These are phyloP conservation scores for Trichomycterus rosablanca DNA, from an alignment of 2,113 vertebrate species.

Conservation along the genomic window DNA sequence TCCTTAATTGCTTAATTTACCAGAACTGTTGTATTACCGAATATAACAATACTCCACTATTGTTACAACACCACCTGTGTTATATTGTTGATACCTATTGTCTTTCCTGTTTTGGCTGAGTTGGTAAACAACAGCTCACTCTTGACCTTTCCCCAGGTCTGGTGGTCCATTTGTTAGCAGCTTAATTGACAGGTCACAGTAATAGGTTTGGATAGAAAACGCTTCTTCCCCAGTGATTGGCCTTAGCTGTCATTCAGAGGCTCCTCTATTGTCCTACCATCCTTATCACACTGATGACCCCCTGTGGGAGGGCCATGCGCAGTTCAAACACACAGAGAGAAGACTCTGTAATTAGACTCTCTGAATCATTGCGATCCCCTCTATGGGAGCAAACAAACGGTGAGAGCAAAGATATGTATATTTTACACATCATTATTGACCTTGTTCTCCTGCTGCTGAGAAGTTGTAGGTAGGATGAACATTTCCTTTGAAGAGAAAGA, in stretches of 20 bases:
- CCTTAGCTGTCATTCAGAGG: constrained; percentile 31
- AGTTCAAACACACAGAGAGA: constrained; percentile 32
- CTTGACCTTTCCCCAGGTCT: constrained; percentile 13
- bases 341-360: constrained; percentile 33
- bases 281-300: constrained; percentile 16
- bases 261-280: background rate
- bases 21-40: background rate
- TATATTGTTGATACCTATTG: constrained; percentile 19
- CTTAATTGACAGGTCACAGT: constrained; percentile 26
- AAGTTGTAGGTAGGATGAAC: background rate
- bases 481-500: constrained; percentile 2
- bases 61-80: constrained; percentile 18
- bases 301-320: constrained; percentile 37
- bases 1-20: too few relatives aligned
- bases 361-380: constrained; percentile 26
- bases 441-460: background rate
- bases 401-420: constrained; percentile 2
- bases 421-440: constrained; percentile 4
- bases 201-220: constrained; percentile 33
- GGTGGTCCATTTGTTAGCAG: constrained; percentile 10
- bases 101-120: background rate
- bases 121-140: background rate
- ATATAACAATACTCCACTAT: background rate
- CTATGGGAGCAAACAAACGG: constrained; percentile 1
- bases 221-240: constrained; percentile 19